Evolutionary conservation across 2,113 vertebrate genomes (phyloP), one percentile per base, ranked within the genome.

Genomic region (Ageneiosus marmoratus): DNA sequence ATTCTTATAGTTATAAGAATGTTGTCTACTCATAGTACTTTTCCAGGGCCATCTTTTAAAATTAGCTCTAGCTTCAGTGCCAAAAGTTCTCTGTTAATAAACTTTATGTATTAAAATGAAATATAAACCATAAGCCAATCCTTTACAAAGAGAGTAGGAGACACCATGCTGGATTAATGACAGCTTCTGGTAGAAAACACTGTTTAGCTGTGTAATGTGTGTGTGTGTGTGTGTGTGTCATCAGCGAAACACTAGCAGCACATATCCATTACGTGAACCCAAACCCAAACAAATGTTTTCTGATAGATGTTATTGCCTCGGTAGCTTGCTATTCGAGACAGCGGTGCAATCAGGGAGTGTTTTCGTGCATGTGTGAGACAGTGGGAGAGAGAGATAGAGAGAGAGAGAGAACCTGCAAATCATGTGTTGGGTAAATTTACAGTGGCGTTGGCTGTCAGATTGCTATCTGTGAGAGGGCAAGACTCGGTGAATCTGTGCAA

Each of bases 401-500:
- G 29, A 72, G 12, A 67, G 46, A 70, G 41, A 76, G 9, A 56
- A 62, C 62, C 37, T 58, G 76, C 12, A 44, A 78, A 62, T 62
- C 34, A 48, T 78, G 82, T 83, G 63, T 69, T 74, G 55, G 79
- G 55, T 62, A 82, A 87, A 84, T 84, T 78, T 82, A 77, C 75
- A 63, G 24, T 69, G 70, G 72, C 77, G 46, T 77, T 63, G 73
- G 70, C 69, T 53, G 67, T 83, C 80, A 70, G 80, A 83, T 77
- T 41, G 63, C 46, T 80, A 83, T 87, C 86, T 18, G 62, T 48
- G 41, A 58, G 41, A 29, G 62, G 50, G 37, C n/a, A 55, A 41
- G 50, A 78, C 48, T 46, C 4, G 9, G 55, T 29, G 72, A 27
- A 81, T 85, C 34, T 79, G 32, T 84, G 37, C 24, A 41, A 82